Percentiles rank a stretch among this genome's conserved stretches.
These are phyloP conservation scores for Macrobrachium rosenbergii DNA, from an alignment of 1,140 invertebrate genomes.

Conservation along the genomic window DNA sequence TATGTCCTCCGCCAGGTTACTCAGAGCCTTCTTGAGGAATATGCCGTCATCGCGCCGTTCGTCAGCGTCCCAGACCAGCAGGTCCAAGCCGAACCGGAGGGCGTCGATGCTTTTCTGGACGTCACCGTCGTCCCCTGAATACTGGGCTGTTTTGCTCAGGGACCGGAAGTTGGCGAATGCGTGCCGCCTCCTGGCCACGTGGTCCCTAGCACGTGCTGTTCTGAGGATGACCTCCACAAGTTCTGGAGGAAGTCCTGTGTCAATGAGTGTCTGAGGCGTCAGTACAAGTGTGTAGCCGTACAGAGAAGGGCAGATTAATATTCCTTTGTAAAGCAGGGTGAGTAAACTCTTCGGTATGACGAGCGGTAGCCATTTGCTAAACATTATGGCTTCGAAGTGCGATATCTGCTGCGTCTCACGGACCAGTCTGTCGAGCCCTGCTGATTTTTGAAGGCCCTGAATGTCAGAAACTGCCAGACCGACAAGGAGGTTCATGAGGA, in stretches of 20 bases:
- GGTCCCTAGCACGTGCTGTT: slow-evolving; percentile 71
- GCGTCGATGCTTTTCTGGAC: slow-evolving; percentile 60
- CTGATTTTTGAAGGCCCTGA: slow-evolving; percentile 85
- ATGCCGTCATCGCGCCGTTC: slow-evolving; percentile 43
- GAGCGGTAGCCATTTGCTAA: slow-evolving; percentile 75
- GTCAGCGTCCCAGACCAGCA: slow-evolving; percentile 64
- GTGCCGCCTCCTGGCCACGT: slow-evolving; percentile 49
- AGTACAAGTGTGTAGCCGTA: slow-evolving; percentile 79
- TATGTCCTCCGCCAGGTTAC: slow-evolving; percentile 28
- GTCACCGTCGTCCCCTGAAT: slow-evolving; percentile 51
- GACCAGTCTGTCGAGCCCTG: slow-evolving; percentile 83
- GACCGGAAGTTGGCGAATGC: slow-evolving; percentile 65
- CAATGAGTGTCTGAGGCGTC: slow-evolving; percentile 84
- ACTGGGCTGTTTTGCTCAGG: slow-evolving; percentile 59
- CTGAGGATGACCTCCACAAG: slow-evolving; percentile 80
- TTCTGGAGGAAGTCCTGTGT: slow-evolving; percentile 81
- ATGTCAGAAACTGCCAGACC: slow-evolving; percentile 87
- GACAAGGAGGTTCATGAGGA: slow-evolving; percentile 86
- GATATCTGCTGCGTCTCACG: slow-evolving; percentile 85
- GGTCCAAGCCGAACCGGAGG: slow-evolving; percentile 59
- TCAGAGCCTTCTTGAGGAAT: slow-evolving; percentile 46
- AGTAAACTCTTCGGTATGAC: slow-evolving; percentile 78
- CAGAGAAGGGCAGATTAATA: slow-evolving; percentile 79
- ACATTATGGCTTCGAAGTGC: slow-evolving; percentile 84
- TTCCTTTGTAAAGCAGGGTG: slow-evolving; percentile 77